Conservation (phyloP, 2,888 invertebrate species). For the Trissolcus brochymenae region DNA sequence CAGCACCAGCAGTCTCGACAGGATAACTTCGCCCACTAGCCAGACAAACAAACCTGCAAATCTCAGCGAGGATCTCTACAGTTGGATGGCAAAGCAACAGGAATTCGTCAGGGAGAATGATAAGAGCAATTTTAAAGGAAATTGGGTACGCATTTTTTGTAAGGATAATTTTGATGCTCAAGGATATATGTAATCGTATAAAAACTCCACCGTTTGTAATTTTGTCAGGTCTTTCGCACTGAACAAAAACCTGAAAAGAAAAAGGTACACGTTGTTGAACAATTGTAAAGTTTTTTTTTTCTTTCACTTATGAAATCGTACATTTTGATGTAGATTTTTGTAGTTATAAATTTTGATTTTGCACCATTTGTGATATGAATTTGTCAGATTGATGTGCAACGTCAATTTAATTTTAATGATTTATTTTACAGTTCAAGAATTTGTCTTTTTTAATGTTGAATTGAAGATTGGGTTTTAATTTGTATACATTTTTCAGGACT, state of each 20-base stretch:
- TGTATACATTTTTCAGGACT: constrained; percentile 66
- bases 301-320: no score
- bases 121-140: constrained; percentile 72
- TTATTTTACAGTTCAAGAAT: no score
- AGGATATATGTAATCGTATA: neutral
- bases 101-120: constrained; percentile 78
- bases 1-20: constrained; percentile 74
- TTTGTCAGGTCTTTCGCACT: constrained; percentile 72
- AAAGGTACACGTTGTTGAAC: no score
- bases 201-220: constrained; percentile 13
- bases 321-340: no score
- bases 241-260: constrained; percentile 67
- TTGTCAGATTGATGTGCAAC: neutral
- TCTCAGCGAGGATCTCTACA: constrained; percentile 91
- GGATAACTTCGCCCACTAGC: constrained; percentile 77
- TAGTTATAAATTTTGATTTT: neutral
- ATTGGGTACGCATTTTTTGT: constrained; percentile 68
- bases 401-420: neutral
- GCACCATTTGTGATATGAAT: no score
- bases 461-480: no score
- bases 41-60: constrained; percentile 78
- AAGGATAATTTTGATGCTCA: neutral
- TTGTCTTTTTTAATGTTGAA: no score
- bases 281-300: no score
- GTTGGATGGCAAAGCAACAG: constrained; percentile 97